Percentiles rank a stretch among this genome's conserved stretches.
phyloP scores from a whole-genome alignment of 1,140 invertebrate genomes.

The Araneus ventricosus region DNA sequence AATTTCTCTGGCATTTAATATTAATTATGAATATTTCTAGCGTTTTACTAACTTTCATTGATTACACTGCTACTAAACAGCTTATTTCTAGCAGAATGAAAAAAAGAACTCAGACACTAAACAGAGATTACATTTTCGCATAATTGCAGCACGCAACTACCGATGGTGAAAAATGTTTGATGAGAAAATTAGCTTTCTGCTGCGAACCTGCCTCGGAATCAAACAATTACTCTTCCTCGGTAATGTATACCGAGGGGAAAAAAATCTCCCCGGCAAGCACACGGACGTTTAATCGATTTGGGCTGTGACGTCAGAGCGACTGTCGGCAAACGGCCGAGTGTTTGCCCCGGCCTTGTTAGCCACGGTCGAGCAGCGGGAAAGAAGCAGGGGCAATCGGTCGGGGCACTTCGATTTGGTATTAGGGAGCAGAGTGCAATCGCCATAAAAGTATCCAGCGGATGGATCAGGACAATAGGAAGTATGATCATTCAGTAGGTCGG shows the following conservation, averaged over 20 bases:
- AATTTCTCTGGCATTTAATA: too few species aligned
- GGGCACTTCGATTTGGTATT: conserved; percentile 62
- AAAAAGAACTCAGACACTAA: not conserved
- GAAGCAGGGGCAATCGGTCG: not conserved
- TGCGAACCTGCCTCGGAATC: not conserved
- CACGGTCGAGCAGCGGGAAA: conserved; percentile 11
- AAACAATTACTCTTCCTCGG: conserved; percentile 20
- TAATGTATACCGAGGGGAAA: not conserved
- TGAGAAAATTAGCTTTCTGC: not conserved
- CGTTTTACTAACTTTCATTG: too few species aligned
- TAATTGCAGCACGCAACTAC: not conserved
- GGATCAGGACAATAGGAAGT: not conserved
- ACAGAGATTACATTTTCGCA: not conserved
- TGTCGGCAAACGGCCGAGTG: conserved; percentile 28
- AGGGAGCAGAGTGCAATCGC: not conserved
- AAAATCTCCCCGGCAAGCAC: not conserved
- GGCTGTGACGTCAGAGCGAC: conserved; percentile 34
- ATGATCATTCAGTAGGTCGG: not conserved
- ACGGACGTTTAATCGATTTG: not conserved
- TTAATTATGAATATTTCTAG: too few species aligned
- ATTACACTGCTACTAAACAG: too few species aligned
- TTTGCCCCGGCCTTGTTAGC: conserved; percentile 49
- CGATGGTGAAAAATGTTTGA: too few species aligned
- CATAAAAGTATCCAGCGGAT: not conserved
- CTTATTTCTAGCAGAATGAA: not conserved